A percentile compares a stretch with the other conserved stretches of the same genome.
These are phyloP conservation scores for Callipepla californica DNA, from an alignment of 2,113 vertebrate species.

Conservation along the genomic window DNA sequence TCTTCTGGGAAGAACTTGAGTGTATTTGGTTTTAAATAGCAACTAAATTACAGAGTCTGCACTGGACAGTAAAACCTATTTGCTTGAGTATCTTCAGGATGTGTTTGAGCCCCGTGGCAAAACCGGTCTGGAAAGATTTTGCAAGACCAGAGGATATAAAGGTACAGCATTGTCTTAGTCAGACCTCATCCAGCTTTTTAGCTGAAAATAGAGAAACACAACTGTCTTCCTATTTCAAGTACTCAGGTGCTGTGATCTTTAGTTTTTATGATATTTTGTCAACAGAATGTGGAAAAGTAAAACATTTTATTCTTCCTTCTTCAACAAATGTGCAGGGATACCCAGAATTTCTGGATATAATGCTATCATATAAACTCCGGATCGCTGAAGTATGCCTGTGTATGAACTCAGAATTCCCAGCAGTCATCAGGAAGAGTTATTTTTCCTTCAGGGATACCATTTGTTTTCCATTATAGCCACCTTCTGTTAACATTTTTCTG, in stretches of 20 bases:
- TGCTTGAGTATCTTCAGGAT: slow-evolving; percentile 13
- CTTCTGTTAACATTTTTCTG: slow-evolving; percentile 67
- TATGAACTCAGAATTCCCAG: slow-evolving; percentile 66
- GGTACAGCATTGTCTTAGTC: neutral
- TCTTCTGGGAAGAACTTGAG: slow-evolving; percentile 27
- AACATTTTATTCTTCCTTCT: slow-evolving; percentile 28
- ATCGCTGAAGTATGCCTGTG: slow-evolving; percentile 43
- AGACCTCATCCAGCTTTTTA: neutral
- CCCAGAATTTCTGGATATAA: slow-evolving; percentile 20
- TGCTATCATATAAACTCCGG: slow-evolving; percentile 45
- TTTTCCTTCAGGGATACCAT: slow-evolving; percentile 65
- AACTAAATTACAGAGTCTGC: slow-evolving; percentile 26
- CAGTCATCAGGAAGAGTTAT: slow-evolving; percentile 50
- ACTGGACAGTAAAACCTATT: slow-evolving; percentile 9
- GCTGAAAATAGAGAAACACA: neutral
- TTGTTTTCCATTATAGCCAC: slow-evolving; percentile 69
- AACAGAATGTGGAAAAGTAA: slow-evolving; percentile 33
- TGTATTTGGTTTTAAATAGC: slow-evolving; percentile 39
- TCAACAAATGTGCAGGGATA: slow-evolving; percentile 38
- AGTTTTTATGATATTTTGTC: slow-evolving; percentile 21
- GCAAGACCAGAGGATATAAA: neutral
- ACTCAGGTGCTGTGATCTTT: neutral
- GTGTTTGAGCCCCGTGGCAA: slow-evolving; percentile 2
- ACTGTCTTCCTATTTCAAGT: neutral
- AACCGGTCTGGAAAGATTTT: slow-evolving; percentile 27